These are phyloP conservation scores for Sylvia borin DNA, from an alignment of 2,797 vertebrate species.

Conservation along the genomic window DNA sequence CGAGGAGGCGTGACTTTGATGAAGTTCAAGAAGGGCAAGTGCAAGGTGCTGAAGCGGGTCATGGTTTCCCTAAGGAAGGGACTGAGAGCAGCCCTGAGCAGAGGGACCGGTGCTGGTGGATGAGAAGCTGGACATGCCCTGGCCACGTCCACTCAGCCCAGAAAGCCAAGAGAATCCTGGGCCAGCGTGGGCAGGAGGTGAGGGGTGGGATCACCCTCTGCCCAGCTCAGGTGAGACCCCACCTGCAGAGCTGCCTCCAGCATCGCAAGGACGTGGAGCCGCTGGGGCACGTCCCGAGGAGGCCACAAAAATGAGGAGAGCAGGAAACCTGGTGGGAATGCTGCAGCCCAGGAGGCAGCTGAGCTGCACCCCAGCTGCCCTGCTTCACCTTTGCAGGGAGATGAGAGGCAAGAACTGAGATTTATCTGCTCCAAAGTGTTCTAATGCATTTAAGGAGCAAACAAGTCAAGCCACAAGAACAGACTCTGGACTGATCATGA, in stretches of 20 bases:
- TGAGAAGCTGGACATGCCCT: neutral
- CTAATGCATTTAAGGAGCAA: neutral
- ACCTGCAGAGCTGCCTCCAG: neutral
- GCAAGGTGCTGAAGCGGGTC: neutral
- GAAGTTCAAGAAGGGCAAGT: neutral
- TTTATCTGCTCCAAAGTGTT: neutral
- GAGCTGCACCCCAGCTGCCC: neutral
- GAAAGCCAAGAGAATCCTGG: neutral
- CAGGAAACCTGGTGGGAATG: neutral
- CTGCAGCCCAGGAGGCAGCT: neutral
- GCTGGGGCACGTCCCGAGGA: neutral
- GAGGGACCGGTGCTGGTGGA: neutral
- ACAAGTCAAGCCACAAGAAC: neutral
- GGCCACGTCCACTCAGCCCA: neutral
- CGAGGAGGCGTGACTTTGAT: neutral
- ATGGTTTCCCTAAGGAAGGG: neutral
- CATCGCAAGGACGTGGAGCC: accelerated
- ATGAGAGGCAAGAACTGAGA: neutral
- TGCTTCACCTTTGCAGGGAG: neutral
- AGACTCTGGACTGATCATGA: neutral
- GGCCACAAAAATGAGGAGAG: neutral
- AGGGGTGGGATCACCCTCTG: neutral
- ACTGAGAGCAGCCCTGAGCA: neutral
- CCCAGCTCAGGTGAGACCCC: neutral
- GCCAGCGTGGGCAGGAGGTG: neutral